A percentile compares a stretch with the other conserved stretches of the same genome.
Conservation (phyloP, 2,888 invertebrate species). For the Tiliacea citrago region DNA sequence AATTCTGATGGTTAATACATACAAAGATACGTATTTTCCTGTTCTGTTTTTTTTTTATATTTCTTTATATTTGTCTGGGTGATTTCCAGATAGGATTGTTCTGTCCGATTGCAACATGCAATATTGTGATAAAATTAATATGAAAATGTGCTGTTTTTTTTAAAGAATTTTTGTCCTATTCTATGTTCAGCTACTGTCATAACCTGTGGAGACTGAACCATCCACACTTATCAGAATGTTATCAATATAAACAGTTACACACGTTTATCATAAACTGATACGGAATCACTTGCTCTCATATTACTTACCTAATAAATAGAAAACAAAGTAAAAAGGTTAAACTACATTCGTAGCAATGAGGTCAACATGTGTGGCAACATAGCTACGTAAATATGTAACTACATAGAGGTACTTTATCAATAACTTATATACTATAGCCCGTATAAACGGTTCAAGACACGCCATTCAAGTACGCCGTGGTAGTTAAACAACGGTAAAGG, state of each 20-base stretch:
- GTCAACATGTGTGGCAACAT: conserved; percentile 46
- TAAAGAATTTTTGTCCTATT: not conserved
- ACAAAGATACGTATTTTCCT: too few relatives aligned
- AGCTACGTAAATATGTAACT: conserved; percentile 50
- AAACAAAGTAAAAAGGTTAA: conserved; percentile 50
- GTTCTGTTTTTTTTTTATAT: not conserved
- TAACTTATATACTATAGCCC: conserved; percentile 31
- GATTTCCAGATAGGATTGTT: too few relatives aligned
- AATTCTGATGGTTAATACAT: too few relatives aligned
- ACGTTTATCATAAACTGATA: conserved; percentile 35
- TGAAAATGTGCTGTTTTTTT: not conserved
- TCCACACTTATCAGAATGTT: conserved; percentile 8
- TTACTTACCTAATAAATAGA: conserved; percentile 34
- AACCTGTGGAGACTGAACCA: not conserved
- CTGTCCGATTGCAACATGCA: too few relatives aligned
- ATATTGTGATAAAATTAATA: not conserved
- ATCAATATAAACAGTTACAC: conserved; percentile 27
- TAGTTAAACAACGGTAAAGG: conserved; percentile 32
- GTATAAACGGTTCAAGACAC: conserved; percentile 43
- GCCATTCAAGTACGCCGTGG: conserved; percentile 23
- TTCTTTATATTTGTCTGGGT: not conserved
- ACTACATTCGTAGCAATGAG: conserved; percentile 46
- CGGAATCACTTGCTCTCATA: conserved; percentile 11
- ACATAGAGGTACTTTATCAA: conserved; percentile 34
- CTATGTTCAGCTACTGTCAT: not conserved